Base-by-base conservation (phyloP, 2,797 vertebrate genomes). In the Enteromius paludinosus region DNA sequence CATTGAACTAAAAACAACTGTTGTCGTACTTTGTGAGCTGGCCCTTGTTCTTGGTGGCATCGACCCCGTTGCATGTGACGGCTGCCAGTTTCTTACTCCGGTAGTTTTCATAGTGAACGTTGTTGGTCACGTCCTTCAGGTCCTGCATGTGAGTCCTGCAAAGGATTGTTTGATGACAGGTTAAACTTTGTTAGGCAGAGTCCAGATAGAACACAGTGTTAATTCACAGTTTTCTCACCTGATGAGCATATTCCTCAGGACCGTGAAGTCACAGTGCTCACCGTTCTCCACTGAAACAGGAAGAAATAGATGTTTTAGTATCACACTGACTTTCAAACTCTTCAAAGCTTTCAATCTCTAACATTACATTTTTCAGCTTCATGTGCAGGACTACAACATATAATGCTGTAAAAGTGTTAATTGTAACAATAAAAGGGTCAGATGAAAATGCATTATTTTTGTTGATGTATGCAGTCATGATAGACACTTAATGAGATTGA, bases 221-320 rank as follows among this genome's bases (percentile, higher is more conserved):
- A n/a, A 15, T 78, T 18, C 43, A 76, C 38, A 62, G 18, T 18
- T 7, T 5, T 33, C 20, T 87, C 77, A 95, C 95, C 94, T 93
- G 90, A 95, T 95, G 18, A 95, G 86, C 95, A 95, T 94, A 90
- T 95, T 95, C 59, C 95, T 92, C 14, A 95, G 89, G 66, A 95
- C 93, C 8, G 94, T 94, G 88, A 95, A 95, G 88, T 95, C 95
- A 35, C 95, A 95, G 90, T 95, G 95, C 72, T 95, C 95, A 0
- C 94, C 94, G 18, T 95, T 95, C 89, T 95, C 95, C 89, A 95
- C 95, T 95, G 89, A 85, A 93, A 93, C 70, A 87, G 85, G 88
- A 83, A 86, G 69, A 84, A 43, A 80, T 7, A 66, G 30, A 83
- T 2, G 17, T 10, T 61, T 86, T 75, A 87, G 33, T 25, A 15